These are phyloP conservation scores for Copidosoma aretas DNA, from an alignment of 2,888 invertebrate genomes.

Conservation along the genomic window DNA sequence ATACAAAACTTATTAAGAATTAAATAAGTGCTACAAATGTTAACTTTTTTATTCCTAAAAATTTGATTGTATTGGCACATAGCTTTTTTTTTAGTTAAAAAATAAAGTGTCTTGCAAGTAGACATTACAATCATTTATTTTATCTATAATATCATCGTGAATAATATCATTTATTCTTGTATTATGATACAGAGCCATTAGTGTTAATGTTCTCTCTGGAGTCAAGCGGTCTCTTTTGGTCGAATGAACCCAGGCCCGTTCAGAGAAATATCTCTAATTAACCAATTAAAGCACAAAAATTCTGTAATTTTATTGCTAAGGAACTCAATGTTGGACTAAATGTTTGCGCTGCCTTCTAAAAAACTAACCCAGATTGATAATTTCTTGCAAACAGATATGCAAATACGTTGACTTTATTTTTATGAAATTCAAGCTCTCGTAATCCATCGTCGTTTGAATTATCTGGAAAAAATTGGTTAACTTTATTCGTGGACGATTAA, in stretches of 20 bases:
- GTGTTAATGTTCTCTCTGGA: neutral
- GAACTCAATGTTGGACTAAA: slow-evolving; percentile 4
- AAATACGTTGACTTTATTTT: slow-evolving; percentile 1
- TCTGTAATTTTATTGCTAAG: slow-evolving; percentile 2
- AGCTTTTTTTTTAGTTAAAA: too few relatives aligned
- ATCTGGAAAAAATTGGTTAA: neutral
- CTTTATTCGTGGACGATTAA: neutral
- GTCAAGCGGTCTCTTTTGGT: slow-evolving; percentile 5
- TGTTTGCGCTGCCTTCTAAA: neutral
- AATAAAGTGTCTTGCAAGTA: too few relatives aligned
- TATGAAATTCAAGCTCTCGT: neutral
- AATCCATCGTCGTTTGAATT: neutral
- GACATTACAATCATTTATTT: neutral
- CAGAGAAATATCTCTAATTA: slow-evolving; percentile 6
- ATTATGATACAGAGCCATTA: neutral
- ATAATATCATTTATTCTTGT: slow-evolving; percentile 1
- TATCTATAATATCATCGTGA: neutral
- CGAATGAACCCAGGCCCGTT: slow-evolving; percentile 11
- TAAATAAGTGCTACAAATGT: neutral
- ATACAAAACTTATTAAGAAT: neutral
- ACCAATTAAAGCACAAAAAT: slow-evolving; percentile 4
- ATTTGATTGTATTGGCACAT: neutral
- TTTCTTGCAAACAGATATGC: neutral
- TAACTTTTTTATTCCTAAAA: neutral
- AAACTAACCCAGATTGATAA: neutral